These are phyloP conservation scores for Albula glossodonta DNA, from an alignment of 2,113 vertebrate genomes.

Conservation along the genomic window DNA sequence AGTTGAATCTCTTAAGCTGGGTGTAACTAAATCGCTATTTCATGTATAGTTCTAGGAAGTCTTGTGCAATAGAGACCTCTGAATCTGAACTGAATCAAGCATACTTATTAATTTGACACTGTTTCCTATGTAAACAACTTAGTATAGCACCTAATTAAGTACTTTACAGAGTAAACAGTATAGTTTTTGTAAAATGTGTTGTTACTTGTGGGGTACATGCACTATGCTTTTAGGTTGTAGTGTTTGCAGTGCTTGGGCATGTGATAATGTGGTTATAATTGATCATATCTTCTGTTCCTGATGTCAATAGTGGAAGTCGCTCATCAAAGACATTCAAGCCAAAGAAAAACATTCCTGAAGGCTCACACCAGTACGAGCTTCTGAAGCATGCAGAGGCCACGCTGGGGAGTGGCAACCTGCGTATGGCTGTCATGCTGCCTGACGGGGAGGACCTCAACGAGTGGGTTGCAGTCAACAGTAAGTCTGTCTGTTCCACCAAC, in stretches of 20 bases:
- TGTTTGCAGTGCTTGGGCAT: not conserved
- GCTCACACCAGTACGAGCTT: slow-evolving; percentile 93
- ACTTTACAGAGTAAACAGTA: too few species aligned
- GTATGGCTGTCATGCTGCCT: slow-evolving; percentile 90
- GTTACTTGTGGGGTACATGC: too few species aligned
- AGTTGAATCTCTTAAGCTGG: not conserved
- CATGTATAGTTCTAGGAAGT: not conserved
- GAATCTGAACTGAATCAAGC: not conserved
- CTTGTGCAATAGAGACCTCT: not conserved
- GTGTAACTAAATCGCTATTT: not conserved
- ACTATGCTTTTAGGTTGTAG: too few species aligned
- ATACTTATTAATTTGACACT: not conserved
- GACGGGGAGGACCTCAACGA: slow-evolving; percentile 95
- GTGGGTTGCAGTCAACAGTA: slow-evolving; percentile 96
- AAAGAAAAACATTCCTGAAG: slow-evolving; percentile 94
- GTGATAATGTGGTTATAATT: not conserved
- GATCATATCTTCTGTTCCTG: slow-evolving; percentile 3
- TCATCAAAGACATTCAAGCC: slow-evolving; percentile 94
- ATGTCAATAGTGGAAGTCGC: slow-evolving; percentile 75
- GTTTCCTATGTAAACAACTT: not conserved
- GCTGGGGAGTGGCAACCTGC: slow-evolving; percentile 88
- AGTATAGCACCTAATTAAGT: too few species aligned
- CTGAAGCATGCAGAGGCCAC: slow-evolving; percentile 93
- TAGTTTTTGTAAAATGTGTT: too few species aligned
- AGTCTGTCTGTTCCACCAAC: slow-evolving; percentile 51